These are phyloP conservation scores for Magallana ariakensis DNA, from an alignment of 1,140 invertebrate genomes.

Conservation along the genomic window DNA sequence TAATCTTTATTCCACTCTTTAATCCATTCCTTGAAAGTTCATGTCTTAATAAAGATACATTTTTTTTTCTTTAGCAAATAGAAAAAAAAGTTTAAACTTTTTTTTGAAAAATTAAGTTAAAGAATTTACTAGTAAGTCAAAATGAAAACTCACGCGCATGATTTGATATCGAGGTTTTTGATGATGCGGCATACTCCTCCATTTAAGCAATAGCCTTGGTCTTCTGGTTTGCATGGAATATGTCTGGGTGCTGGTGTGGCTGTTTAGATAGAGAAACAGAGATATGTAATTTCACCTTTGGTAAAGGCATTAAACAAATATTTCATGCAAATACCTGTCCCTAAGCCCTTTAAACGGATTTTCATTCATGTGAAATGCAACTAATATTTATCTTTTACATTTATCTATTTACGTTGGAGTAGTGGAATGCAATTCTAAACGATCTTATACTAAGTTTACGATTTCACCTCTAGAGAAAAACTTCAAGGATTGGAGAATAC, in stretches of 20 bases:
- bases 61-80: neutral
- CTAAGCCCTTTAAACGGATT: neutral
- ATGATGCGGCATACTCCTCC: conserved; percentile 36
- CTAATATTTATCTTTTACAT: neutral
- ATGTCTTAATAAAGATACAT: neutral
- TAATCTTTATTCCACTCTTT: neutral
- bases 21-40: neutral
- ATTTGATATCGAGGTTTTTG: conserved; percentile 33
- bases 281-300: no score
- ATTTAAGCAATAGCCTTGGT: conserved; percentile 45
- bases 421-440: neutral
- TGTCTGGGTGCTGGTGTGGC: conserved; percentile 4
- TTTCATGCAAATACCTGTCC: neutral
- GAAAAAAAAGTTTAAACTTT: neutral
- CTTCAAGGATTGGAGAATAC: no score
- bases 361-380: conserved; percentile 6
- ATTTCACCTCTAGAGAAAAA: no score
- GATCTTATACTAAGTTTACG: neutral
- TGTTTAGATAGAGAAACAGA: neutral
- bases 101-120: neutral
- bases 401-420: conserved; percentile 2
- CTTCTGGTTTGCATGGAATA: conserved; percentile 38
- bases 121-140: neutral
- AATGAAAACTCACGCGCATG: conserved; percentile 40
- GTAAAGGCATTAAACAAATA: neutral